Evolutionary conservation across 2,113 vertebrate species (phyloP).

Genomic region (Columba livia): DNA sequence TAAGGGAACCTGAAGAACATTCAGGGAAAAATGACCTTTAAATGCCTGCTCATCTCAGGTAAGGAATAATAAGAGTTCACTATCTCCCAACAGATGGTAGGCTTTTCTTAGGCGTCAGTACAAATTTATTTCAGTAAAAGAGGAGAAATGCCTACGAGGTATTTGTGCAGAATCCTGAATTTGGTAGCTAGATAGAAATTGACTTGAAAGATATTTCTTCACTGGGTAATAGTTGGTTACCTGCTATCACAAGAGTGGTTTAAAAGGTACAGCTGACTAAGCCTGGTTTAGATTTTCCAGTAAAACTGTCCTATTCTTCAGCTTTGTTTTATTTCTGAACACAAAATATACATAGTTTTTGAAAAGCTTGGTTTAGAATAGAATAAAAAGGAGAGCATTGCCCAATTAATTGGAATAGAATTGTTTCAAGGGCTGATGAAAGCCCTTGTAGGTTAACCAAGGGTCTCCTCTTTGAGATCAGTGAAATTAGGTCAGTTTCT

Average conservation of each 20-base stretch:
- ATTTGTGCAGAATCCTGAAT: slow-evolving; percentile 7
- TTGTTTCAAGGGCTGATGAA: not conserved
- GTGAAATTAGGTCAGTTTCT: not conserved
- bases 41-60: not conserved
- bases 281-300: not conserved
- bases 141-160: slow-evolving; percentile 6
- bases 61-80: not conserved
- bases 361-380: not conserved
- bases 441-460: not conserved
- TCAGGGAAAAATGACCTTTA: slow-evolving; percentile 1
- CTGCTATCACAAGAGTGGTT: not conserved
- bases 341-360: not conserved
- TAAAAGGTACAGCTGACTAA: not conserved
- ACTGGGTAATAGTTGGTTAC: not conserved
- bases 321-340: not conserved
- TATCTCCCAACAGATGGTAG: not conserved
- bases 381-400: not conserved
- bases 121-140: slow-evolving; percentile 20
- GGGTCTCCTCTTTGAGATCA: not conserved
- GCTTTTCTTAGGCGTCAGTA: slow-evolving; percentile 22
- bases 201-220: not conserved
- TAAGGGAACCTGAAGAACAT: not conserved
- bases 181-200: not conserved
- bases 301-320: not conserved
- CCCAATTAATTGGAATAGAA: not conserved